Evolutionary conservation across 2,888 invertebrate species (phyloP).

Genomic region (Eristalinus aeneus): DNA sequence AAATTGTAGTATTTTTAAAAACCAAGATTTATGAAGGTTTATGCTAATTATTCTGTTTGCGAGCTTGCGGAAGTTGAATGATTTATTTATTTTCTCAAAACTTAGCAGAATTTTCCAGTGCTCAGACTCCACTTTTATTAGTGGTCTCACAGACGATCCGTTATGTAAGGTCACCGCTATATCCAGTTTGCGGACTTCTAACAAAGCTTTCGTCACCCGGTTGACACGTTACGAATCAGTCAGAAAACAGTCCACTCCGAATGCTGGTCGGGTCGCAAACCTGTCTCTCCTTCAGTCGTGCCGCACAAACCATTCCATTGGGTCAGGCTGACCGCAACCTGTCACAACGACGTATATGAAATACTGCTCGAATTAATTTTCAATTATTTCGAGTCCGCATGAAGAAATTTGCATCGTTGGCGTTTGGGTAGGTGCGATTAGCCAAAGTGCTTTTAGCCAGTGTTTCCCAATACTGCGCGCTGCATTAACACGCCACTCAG

Average conservation of each 20-base stretch:
- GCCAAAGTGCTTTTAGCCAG: not conserved
- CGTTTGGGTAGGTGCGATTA: not conserved
- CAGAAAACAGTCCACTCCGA: too few relatives aligned
- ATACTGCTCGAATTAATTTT: not conserved
- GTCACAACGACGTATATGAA: not conserved
- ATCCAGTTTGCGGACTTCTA: not conserved
- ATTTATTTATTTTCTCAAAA: not conserved
- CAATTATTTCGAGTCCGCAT: not conserved
- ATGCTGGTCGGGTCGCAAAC: too few relatives aligned
- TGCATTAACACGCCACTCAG: not conserved
- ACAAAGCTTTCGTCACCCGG: not conserved
- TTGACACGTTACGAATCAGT: not conserved
- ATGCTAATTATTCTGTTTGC: not conserved
- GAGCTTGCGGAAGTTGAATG: not conserved
- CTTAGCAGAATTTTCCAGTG: not conserved
- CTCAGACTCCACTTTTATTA: not conserved
- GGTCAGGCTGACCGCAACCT: not conserved
- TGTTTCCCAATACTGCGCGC: not conserved
- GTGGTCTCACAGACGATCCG: not conserved
- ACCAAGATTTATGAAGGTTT: not conserved
- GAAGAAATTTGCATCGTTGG: not conserved
- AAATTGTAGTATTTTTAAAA: not conserved
- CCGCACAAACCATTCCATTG: not conserved
- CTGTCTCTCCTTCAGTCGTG: not conserved
- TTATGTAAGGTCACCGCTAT: not conserved